Evolutionary conservation across 2,888 invertebrate genomes (phyloP), one percentile per base, ranked within the genome.

Genomic region (Scrobipalpa costella): DNA sequence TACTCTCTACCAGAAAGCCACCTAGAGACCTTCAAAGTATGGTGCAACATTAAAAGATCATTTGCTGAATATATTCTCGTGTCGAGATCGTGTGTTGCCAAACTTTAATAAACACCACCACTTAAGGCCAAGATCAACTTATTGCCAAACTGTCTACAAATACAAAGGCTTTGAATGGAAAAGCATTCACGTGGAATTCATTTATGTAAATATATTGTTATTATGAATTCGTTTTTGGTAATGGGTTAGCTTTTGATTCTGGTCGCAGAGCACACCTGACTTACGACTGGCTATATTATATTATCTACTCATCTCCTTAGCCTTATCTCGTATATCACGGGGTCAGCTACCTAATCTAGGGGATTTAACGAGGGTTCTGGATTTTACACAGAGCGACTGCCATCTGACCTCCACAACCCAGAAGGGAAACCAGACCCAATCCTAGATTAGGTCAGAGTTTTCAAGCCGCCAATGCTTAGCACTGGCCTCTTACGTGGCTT

Each of bases 41-140:
- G 55, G 55, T 34, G 55, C 55, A 55, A 55, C 33, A n/a, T n/a
- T n/a, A n/a, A n/a, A n/a, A 33, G 5, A 33, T 33, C 33, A 55
- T 55, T 55, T 55, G 55, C 55, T 15, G 55, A 55, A 33, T 34
- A n/a, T 11, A 55, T 33, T 55, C 33, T 33, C n/a, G n/a, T 27
- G 33, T 27, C 55, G 55, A 50, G 50, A 50, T 19, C 55, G 33
- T 19, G 13, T 19, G n/a, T 55, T 55, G 55, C 55, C 55, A 33
- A 55, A 55, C 21, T 6, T n/a, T 55, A 55, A 55, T 55, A 55
- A 55, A 13, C 15, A 11, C 27, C n/a, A n/a, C 21, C 21, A 27
- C 21, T 33, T 8, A 33, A 15, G n/a, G 11, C 21, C 55, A 55
- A 55, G 55, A 55, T 55, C 55, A 55, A 13, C 7, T 33, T 55